Evolutionary conservation across 2,888 invertebrate species (phyloP).

Genomic region (Cheilosia scutellata): DNA sequence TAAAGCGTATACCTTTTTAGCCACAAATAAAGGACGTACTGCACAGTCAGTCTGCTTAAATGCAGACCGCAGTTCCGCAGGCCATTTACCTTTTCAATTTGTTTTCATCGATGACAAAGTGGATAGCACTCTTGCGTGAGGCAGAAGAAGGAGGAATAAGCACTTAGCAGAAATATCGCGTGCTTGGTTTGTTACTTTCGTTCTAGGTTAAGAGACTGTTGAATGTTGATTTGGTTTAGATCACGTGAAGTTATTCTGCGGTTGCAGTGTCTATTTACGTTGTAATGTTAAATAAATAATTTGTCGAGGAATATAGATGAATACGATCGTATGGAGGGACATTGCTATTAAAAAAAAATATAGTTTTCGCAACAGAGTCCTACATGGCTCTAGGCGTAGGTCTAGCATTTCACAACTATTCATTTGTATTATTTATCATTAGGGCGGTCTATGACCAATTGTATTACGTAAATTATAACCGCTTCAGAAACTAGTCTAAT

Average conservation of each 20-base stretch:
- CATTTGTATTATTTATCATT: too few species aligned
- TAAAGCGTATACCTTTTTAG: constrained; percentile 2
- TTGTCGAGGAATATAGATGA: too few species aligned
- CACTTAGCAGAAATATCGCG: constrained; percentile 9
- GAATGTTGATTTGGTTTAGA: background rate
- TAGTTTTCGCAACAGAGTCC: too few species aligned
- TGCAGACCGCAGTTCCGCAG: constrained; percentile 6
- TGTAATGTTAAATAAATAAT: background rate
- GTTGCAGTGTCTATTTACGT: background rate
- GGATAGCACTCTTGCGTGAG: background rate
- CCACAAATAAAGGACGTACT: constrained; percentile 18
- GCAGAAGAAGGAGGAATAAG: background rate
- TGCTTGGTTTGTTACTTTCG: constrained; percentile 10
- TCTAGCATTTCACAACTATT: too few species aligned
- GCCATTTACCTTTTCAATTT: constrained; percentile 32
- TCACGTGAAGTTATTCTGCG: background rate
- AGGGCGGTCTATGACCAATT: too few species aligned
- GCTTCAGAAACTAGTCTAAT: too few species aligned
- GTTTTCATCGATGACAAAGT: constrained; percentile 3
- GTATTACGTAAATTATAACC: too few species aligned
- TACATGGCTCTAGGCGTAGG: too few species aligned
- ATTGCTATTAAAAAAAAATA: too few species aligned
- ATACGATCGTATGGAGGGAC: too few species aligned
- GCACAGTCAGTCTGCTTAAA: background rate
- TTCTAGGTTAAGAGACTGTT: constrained; percentile 39